Evolutionary conservation across 2,113 vertebrate species (phyloP), one percentile per base, ranked within the genome.

Genomic region (Daboia siamensis): DNA sequence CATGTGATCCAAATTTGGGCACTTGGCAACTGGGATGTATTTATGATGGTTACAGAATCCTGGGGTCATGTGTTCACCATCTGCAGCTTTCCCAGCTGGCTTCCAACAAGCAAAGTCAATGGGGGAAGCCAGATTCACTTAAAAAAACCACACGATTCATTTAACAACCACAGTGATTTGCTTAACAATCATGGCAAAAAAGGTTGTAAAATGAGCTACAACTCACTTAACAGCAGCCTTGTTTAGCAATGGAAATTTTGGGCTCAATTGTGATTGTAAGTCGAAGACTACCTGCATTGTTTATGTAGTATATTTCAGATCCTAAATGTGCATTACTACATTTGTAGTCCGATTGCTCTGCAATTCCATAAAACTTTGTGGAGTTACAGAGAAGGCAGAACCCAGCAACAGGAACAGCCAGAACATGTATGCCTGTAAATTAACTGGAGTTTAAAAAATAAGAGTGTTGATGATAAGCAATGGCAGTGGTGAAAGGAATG

Each of bases 401-500:
- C 7, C n/a, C 20, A 74, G 52, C 89, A 44, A 88, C 2, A 55
- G 13, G 12, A 88, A 59, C 9, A 69, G 94, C 91, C 95, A 95
- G 94, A 93, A 91, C 94, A 91, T 84, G 92, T 94, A 93, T 39
- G 93, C 57, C 94, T 96, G 95, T 94, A 94, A 93, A 93, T 96
- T 96, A 96, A 94, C 88, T 93, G 87, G 89, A 96, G 94, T 92
- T 93, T 17, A 92, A 96, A 54, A 54, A 33, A 69, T 10, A n/a
- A 61, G 56, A 94, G 93, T 96, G 94, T 96, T 93, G 95, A 33
- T 94, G 96, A 96, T 95, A 95, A 95, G 89, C 94, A 96, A 29
- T 86, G 93, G 94, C 91, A 92, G 96, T 95, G 95, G 29, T 95
- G 95, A 97, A 95, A 96, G 94, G 93, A 97, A 95, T 95, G 93